Evolutionary conservation across 1,140 invertebrate genomes (phyloP).

Genomic region (Brachystomella parvula): DNA sequence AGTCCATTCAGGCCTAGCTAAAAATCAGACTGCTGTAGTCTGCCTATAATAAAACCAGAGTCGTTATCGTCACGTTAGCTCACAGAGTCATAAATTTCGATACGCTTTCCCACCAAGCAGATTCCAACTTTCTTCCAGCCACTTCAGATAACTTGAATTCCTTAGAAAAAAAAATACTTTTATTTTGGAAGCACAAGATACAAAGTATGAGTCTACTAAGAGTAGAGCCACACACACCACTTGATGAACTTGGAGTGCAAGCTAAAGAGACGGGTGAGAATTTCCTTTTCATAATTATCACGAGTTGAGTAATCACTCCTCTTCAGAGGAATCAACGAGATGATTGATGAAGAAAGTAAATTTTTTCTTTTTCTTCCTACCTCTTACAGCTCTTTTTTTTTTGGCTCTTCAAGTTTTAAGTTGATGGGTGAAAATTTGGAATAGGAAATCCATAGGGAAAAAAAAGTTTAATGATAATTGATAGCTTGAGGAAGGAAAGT

Average conservation of each 20-base stretch:
- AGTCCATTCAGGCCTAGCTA: no score
- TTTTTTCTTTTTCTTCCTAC: background rate
- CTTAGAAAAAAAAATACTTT: no score
- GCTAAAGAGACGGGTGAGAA: background rate
- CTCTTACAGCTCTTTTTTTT: background rate
- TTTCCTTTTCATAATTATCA: background rate
- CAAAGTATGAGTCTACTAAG: no score
- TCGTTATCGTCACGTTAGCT: no score
- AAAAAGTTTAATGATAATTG: conserved; percentile 15
- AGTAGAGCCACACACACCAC: background rate
- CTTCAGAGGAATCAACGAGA: background rate
- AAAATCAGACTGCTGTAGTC: no score
- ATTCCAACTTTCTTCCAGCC: no score
- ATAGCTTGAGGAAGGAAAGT: background rate
- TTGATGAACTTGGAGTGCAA: background rate
- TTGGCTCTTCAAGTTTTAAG: background rate
- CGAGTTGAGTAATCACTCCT: background rate
- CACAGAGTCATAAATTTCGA: no score
- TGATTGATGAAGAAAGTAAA: conserved; percentile 10
- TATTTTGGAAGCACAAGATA: no score
- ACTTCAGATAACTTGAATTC: no score
- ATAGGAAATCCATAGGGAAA: background rate
- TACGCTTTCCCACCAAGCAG: no score
- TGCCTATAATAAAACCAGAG: no score
- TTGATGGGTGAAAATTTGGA: background rate